These are phyloP conservation scores for Cliona cf. orientalis DNA, from an alignment of 37 sponge, comb jelly and placozoan species.

Conservation along the genomic window DNA sequence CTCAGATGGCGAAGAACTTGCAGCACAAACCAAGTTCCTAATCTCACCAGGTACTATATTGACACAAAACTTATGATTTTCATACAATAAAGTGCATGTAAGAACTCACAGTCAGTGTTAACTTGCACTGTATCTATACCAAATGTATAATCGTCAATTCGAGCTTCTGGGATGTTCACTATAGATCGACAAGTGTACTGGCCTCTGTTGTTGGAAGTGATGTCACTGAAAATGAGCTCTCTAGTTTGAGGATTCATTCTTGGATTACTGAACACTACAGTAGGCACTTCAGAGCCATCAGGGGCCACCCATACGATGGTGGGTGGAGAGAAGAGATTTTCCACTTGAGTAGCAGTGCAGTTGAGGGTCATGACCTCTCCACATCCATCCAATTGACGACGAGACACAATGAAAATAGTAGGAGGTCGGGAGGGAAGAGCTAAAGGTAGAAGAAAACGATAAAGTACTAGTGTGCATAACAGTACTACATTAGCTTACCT, in stretches of 20 bases:
- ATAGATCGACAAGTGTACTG: neutral
- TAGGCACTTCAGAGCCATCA: constrained; percentile 4
- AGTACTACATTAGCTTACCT: no score
- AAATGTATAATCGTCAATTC: no score
- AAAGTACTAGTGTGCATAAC: no score
- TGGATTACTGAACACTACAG: neutral
- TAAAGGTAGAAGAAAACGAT: no score
- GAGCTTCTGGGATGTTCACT: neutral
- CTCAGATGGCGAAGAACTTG: no score
- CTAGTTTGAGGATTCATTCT: constrained; percentile 1
- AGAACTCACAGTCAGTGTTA: no score
- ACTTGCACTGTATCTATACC: no score
- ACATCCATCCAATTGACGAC: neutral
- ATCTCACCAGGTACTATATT: no score
- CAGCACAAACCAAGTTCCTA: no score
- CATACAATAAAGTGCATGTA: no score
- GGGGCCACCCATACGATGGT: neutral
- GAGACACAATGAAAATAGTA: neutral
- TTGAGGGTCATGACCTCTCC: neutral
- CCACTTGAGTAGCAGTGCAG: neutral
- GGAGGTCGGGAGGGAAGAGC: constrained; percentile 9
- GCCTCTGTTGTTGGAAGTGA: constrained; percentile 1
- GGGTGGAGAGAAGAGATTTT: neutral
- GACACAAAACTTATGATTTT: no score
- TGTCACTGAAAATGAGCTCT: neutral